Evolutionary conservation across 2,888 invertebrate genomes (phyloP).

Genomic region (Drosophila incognita): DNA sequence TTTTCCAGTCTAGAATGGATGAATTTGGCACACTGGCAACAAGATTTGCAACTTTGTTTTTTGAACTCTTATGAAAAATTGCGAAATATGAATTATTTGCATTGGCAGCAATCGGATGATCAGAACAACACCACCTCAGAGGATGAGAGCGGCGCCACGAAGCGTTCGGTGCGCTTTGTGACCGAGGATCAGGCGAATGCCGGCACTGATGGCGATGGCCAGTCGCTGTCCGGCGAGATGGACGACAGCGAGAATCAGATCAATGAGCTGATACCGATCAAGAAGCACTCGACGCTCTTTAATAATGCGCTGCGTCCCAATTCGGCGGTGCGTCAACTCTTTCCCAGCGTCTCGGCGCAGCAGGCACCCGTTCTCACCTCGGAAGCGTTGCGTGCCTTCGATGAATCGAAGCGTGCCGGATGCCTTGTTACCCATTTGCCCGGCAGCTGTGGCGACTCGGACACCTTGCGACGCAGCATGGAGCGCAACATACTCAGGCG

Average conservation of each 20-base stretch:
- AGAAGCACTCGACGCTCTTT: constrained; percentile 85
- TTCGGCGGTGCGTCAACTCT: constrained; percentile 93
- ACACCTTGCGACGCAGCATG: constrained; percentile 90
- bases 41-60: background rate
- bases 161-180: constrained; percentile 89
- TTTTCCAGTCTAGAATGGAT: background rate
- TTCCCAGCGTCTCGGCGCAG: constrained; percentile 89
- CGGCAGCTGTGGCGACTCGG: constrained; percentile 86
- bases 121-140: constrained; percentile 84
- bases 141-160: constrained; percentile 86
- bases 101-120: constrained; percentile 80
- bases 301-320: constrained; percentile 87
- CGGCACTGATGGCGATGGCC: constrained; percentile 77
- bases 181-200: constrained; percentile 85
- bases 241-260: constrained; percentile 83
- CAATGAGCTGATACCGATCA: constrained; percentile 84
- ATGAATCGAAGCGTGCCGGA: constrained; percentile 87
- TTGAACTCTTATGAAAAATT: background rate
- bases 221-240: constrained; percentile 68
- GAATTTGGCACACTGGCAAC: background rate
- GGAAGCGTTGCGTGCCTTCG: constrained; percentile 90
- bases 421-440: constrained; percentile 84
- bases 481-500: constrained; percentile 93
- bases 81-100: background rate
- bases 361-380: constrained; percentile 88